Evolutionary conservation across 2,113 vertebrate species (phyloP).

Genomic region (Anoura caudifer): DNA sequence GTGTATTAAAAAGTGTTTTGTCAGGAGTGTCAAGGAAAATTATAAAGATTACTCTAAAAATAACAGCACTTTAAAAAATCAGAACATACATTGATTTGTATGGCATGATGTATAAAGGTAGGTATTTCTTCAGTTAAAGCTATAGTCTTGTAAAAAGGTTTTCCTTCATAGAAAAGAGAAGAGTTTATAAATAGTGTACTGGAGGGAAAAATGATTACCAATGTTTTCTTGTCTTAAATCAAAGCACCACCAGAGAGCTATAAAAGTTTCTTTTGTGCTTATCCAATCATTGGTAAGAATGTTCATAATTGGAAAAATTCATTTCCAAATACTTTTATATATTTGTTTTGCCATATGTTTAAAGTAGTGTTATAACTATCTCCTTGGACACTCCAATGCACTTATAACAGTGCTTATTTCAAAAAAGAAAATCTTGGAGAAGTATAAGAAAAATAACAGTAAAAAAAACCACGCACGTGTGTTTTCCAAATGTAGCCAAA

Average conservation of each 20-base stretch:
- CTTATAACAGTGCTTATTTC: background rate
- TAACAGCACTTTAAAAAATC: background rate
- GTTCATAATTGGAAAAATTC: slow-evolving; percentile 60
- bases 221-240: slow-evolving; percentile 48
- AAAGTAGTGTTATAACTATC: slow-evolving; percentile 22
- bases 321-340: slow-evolving; percentile 50
- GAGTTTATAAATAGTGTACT: background rate
- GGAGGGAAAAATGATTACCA: slow-evolving; percentile 15
- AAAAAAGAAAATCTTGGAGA: slow-evolving; percentile 40
- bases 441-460: slow-evolving; percentile 32
- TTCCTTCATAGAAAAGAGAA: slow-evolving; percentile 7
- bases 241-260: slow-evolving; percentile 44
- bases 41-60: background rate
- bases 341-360: slow-evolving; percentile 57
- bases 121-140: slow-evolving; percentile 9
- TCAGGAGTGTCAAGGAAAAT: background rate
- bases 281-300: slow-evolving; percentile 47
- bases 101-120: background rate
- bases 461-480: background rate
- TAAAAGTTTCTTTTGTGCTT: slow-evolving; percentile 52
- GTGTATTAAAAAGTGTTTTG: background rate
- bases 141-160: background rate
- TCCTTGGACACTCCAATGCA: background rate
- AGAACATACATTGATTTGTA: background rate
- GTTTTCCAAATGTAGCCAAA: slow-evolving; percentile 1